Evolutionary conservation across 2,113 vertebrate species (phyloP).

Genomic region (Serilophus lunatus): DNA sequence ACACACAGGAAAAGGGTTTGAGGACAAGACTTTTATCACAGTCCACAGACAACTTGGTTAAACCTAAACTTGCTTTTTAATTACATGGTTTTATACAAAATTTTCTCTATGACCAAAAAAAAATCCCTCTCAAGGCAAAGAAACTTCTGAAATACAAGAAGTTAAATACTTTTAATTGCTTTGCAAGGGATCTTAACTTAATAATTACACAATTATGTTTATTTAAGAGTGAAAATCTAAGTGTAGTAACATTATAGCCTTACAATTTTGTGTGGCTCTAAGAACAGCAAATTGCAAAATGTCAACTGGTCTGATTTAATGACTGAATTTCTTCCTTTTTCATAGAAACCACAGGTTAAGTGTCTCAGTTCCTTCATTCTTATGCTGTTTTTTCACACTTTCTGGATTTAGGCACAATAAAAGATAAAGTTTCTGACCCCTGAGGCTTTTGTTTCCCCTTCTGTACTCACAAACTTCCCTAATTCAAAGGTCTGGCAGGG

Average conservation of each 20-base stretch:
- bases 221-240: background rate
- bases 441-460: background rate
- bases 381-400: background rate
- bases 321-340: background rate
- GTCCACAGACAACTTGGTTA: background rate
- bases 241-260: background rate
- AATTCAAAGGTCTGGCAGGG: background rate
- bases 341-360: background rate
- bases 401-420: background rate
- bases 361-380: background rate
- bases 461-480: background rate
- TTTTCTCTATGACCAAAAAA: background rate
- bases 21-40: no score
- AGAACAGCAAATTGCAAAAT: background rate
- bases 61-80: background rate
- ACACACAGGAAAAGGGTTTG: background rate
- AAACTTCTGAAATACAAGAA: background rate
- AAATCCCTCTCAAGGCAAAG: rapidly evolving
- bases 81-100: background rate
- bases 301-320: background rate
- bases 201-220: background rate
- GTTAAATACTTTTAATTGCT: background rate
- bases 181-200: background rate
- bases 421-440: background rate
- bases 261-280: background rate